These are phyloP conservation scores for Galerucella nymphaeae DNA, from an alignment of 2,888 invertebrate species.

Conservation along the genomic window DNA sequence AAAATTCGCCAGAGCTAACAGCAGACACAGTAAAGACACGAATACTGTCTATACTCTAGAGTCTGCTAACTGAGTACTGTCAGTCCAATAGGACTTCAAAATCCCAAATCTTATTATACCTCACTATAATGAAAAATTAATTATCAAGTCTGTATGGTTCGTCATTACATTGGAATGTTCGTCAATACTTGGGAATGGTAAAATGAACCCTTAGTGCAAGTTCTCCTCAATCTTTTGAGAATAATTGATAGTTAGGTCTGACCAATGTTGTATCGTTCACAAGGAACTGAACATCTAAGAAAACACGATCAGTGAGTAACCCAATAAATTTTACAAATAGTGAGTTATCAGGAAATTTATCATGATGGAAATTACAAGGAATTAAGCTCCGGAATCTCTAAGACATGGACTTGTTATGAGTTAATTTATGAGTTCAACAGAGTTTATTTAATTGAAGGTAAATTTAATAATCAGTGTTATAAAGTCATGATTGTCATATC, in stretches of 20 bases:
- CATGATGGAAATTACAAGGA: neutral
- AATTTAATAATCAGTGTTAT: neutral
- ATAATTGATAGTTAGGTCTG: constrained; percentile 13
- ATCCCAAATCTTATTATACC: too few species aligned
- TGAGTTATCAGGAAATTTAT: constrained; percentile 1
- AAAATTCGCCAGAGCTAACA: too few species aligned
- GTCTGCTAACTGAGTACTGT: too few species aligned
- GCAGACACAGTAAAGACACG: too few species aligned
- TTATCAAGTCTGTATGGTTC: neutral
- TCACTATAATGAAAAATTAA: too few species aligned
- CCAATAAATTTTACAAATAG: neutral
- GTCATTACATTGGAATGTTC: neutral
- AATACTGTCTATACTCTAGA: too few species aligned
- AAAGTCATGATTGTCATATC: neutral
- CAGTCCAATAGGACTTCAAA: too few species aligned
- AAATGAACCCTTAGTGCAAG: neutral
- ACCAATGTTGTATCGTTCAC: constrained; percentile 14
- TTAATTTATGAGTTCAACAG: neutral
- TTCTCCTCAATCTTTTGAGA: constrained; percentile 1
- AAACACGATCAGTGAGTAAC: neutral
- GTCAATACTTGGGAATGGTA: constrained; percentile 2
- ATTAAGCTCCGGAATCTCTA: neutral
- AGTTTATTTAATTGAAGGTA: neutral
- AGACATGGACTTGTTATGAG: neutral
- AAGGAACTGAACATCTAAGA: constrained; percentile 5